phyloP scores from a whole-genome alignment of 2,888 invertebrate species.

The Altica lythri region DNA sequence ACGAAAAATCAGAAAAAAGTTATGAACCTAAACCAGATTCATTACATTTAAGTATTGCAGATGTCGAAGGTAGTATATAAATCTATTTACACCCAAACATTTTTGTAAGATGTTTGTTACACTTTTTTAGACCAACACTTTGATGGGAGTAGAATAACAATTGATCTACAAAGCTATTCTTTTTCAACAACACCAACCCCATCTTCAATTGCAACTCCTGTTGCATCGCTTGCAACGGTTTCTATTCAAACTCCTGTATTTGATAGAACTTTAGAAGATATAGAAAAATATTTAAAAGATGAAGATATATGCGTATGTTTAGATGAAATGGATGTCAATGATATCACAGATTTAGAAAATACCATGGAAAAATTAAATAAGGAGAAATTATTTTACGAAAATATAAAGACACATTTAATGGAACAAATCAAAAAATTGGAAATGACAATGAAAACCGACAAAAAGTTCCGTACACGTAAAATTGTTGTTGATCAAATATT shows the following conservation, averaged over 20 bases:
- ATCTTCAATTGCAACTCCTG: not conserved
- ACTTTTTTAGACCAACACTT: not conserved
- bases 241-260: not conserved
- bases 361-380: constrained; percentile 27
- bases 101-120: too few relatives aligned
- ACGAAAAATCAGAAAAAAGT: not conserved
- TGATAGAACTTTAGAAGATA: not conserved
- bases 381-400: constrained; percentile 35
- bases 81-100: too few relatives aligned
- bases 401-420: constrained; percentile 32
- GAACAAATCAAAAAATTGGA: constrained; percentile 30
- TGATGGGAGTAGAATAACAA: too few relatives aligned
- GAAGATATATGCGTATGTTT: constrained; percentile 32
- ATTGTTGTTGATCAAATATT: constrained; percentile 48
- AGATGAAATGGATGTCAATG: constrained; percentile 32
- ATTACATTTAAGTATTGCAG: too few relatives aligned
- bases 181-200: too few relatives aligned
- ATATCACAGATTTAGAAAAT: constrained; percentile 31
- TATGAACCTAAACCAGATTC: too few relatives aligned
- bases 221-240: not conserved
- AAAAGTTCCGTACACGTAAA: constrained; percentile 36
- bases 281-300: not conserved
- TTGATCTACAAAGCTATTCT: too few relatives aligned
- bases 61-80: too few relatives aligned
- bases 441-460: constrained; percentile 12